A percentile compares a stretch with the other conserved stretches of the same genome.
phyloP scores from a whole-genome alignment of 2,888 invertebrate genomes.

The Andrena camellia region DNA sequence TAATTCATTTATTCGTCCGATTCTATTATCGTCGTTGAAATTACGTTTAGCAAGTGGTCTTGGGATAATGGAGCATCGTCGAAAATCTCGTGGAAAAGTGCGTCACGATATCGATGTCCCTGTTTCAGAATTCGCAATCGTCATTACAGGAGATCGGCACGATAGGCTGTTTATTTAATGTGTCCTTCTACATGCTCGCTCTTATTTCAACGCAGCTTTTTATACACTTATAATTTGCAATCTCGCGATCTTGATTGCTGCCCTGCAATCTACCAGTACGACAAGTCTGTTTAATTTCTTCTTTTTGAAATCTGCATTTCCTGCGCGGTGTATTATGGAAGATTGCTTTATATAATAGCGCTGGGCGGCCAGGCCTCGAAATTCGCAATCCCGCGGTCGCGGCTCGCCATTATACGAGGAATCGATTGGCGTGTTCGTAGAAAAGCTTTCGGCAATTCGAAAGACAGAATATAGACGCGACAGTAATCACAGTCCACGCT shows the following conservation, averaged over 20 bases:
- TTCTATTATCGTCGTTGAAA: neutral
- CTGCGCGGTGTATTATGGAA: neutral
- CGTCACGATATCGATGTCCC: neutral
- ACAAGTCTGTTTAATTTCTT: neutral
- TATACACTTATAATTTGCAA: neutral
- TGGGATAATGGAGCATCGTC: neutral
- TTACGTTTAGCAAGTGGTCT: neutral
- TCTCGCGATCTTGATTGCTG: neutral
- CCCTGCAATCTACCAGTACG: too few species aligned
- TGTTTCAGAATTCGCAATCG: too few species aligned
- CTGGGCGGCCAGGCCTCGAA: neutral
- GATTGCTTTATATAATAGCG: too few species aligned
- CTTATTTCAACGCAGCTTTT: too few species aligned
- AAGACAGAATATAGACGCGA: slow-evolving; percentile 16
- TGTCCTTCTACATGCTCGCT: too few species aligned
- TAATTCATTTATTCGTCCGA: neutral
- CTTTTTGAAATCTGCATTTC: neutral
- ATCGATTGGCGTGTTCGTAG: slow-evolving; percentile 16
- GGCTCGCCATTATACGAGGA: slow-evolving; percentile 1
- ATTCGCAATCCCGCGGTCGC: slow-evolving; percentile 30
- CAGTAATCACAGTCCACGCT: slow-evolving; percentile 33
- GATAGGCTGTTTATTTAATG: too few species aligned
- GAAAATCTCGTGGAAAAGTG: neutral
- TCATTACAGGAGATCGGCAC: too few species aligned
- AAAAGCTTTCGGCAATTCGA: slow-evolving; percentile 17